Conservation (phyloP, 2,797 vertebrate genomes). For the Cynodonichthys magdalenae region DNA sequence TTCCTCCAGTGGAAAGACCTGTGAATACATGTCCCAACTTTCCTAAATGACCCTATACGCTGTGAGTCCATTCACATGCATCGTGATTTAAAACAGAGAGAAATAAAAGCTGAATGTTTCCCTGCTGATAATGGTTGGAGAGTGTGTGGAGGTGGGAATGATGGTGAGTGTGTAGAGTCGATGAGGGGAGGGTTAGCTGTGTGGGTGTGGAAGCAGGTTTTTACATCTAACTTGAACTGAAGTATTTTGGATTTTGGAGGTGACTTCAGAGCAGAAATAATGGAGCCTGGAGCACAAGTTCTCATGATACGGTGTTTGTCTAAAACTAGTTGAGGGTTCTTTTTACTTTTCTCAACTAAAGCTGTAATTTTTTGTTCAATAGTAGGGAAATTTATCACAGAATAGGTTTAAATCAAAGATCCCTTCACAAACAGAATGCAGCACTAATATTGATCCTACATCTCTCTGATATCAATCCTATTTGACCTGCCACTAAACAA, state of each 20-base stretch:
- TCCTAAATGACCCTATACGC: too few species aligned
- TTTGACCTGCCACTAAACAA: neutral
- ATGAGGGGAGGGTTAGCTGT: conserved; percentile 43
- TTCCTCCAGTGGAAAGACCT: too few species aligned
- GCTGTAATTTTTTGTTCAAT: neutral
- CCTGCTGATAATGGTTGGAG: conserved; percentile 16
- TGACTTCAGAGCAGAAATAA: conserved; percentile 46
- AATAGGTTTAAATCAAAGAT: neutral
- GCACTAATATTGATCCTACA: neutral
- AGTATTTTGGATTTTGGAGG: conserved; percentile 39
- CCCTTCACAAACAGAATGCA: neutral
- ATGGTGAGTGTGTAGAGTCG: conserved; percentile 28
- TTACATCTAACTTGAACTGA: conserved; percentile 35
- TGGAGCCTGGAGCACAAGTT: conserved; percentile 15
- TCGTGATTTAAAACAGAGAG: neutral
- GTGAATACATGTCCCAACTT: too few species aligned
- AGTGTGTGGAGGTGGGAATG: conserved; percentile 34
- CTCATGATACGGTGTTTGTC: neutral
- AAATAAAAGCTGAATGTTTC: conserved; percentile 24
- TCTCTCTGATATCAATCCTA: neutral
- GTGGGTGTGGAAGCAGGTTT: conserved; percentile 54
- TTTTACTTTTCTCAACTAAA: neutral
- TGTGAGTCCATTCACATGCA: neutral
- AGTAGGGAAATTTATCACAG: neutral
- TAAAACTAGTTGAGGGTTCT: neutral